Percentiles rank a stretch among this genome's conserved stretches.
Evolutionary conservation across 2,888 invertebrate genomes (phyloP).

Genomic region (Leptodirus hochenwartii): DNA sequence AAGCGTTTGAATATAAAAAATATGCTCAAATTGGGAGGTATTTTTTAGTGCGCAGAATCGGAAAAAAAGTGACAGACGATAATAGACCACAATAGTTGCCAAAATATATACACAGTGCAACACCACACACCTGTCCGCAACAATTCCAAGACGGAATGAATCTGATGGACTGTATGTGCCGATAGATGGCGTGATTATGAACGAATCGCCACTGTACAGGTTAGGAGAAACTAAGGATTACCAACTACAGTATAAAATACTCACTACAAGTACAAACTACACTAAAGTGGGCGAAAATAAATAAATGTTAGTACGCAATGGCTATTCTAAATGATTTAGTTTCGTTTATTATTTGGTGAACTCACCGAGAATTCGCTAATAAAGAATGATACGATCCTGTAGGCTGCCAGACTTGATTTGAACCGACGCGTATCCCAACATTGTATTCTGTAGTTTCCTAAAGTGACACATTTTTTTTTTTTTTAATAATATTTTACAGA

Average conservation of each 20-base stretch:
- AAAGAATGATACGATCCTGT: conserved; percentile 25
- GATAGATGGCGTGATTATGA: conserved; percentile 18
- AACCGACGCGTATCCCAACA: conserved; percentile 43
- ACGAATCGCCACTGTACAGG: conserved; percentile 19
- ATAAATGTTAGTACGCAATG: not conserved
- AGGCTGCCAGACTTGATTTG: conserved; percentile 44
- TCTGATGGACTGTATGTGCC: conserved; percentile 24
- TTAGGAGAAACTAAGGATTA: conserved; percentile 12
- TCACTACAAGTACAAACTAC: too few species aligned
- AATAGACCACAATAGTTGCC: too few species aligned
- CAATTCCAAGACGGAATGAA: conserved; percentile 21
- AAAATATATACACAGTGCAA: too few species aligned
- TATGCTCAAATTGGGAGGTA: conserved; percentile 1
- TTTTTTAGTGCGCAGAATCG: too few species aligned
- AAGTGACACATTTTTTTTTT: conserved; percentile 5
- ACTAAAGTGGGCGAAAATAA: too few species aligned
- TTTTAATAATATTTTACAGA: conserved; percentile 7
- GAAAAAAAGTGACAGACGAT: too few species aligned
- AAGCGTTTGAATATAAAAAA: too few species aligned
- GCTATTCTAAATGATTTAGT: conserved; percentile 2
- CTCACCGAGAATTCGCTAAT: conserved; percentile 16
- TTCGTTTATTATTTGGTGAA: conserved; percentile 2
- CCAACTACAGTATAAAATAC: conserved; percentile 12
- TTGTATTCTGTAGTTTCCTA: conserved; percentile 56
- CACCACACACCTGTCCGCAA: conserved; percentile 22